phyloP scores from a whole-genome alignment of 2,888 invertebrate genomes.

The Parascotia fuliginaria region DNA sequence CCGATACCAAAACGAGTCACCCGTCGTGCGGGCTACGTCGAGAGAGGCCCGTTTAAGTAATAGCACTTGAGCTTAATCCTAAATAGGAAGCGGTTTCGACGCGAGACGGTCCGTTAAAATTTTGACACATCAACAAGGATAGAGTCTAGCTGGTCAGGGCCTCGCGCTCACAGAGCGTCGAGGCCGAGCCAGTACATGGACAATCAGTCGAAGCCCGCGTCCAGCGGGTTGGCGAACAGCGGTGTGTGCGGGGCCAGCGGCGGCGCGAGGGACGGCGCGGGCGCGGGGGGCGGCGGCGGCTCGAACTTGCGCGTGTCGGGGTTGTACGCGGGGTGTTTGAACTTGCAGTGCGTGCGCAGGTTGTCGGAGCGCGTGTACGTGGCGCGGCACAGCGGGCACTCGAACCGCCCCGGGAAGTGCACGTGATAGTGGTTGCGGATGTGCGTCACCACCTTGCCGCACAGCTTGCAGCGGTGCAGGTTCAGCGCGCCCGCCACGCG shows the following conservation, averaged over 20 bases:
- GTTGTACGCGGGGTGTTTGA: constrained; percentile 95
- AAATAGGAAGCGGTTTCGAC: constrained; percentile 75
- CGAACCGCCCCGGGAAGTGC: constrained; percentile 96
- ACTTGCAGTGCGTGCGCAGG: constrained; percentile 96
- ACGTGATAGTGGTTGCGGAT: constrained; percentile 97
- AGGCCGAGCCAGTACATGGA: constrained; percentile 77
- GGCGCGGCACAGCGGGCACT: constrained; percentile 95
- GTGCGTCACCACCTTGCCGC: constrained; percentile 97
- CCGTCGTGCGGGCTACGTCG: constrained; percentile 55
- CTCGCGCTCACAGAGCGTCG: constrained; percentile 73
- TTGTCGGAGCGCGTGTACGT: constrained; percentile 97
- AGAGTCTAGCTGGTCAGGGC: constrained; percentile 50
- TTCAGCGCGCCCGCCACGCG: constrained; percentile 96
- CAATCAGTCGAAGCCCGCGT: constrained; percentile 84
- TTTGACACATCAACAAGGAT: constrained; percentile 62
- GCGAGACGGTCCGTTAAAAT: constrained; percentile 66
- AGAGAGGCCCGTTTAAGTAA: constrained; percentile 81
- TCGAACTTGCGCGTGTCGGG: constrained; percentile 95
- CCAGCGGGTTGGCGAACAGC: constrained; percentile 86
- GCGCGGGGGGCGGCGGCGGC: constrained; percentile 87
- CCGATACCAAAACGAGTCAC: constrained; percentile 81
- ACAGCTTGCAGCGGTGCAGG: constrained; percentile 97
- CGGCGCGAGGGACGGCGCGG: constrained; percentile 77
- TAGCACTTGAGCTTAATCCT: constrained; percentile 84
- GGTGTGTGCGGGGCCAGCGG: constrained; percentile 78